Evolutionary conservation across 2,888 invertebrate genomes (phyloP).

Genomic region (Pelosia muscerda): DNA sequence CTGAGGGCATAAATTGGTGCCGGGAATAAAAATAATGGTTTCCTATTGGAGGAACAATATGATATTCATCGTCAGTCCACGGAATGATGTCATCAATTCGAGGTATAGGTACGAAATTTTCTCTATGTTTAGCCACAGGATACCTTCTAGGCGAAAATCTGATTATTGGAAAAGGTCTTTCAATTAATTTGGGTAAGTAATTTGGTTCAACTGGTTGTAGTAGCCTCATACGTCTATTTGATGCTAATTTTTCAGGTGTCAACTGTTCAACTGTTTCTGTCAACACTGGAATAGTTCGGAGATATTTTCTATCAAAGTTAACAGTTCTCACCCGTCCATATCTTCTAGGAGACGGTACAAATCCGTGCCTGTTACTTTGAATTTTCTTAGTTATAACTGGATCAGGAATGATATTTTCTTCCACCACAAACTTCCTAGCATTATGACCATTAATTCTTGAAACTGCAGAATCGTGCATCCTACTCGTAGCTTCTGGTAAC

Average conservation of each 20-base stretch:
- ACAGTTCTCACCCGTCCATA: neutral
- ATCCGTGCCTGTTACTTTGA: neutral
- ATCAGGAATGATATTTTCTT: slow-evolving; percentile 1
- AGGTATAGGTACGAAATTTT: slow-evolving; percentile 50
- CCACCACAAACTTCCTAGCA: neutral
- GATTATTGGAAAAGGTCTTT: slow-evolving; percentile 46
- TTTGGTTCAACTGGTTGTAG: slow-evolving; percentile 33
- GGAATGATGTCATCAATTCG: slow-evolving; percentile 46
- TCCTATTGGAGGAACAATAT: neutral
- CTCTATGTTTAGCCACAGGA: slow-evolving; percentile 48
- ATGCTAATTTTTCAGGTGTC: slow-evolving; percentile 3
- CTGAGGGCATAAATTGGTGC: neutral
- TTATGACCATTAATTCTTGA: slow-evolving; percentile 29
- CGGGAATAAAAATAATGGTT: neutral
- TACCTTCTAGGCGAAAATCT: slow-evolving; percentile 45
- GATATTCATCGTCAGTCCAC: slow-evolving; percentile 18
- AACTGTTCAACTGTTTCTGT: slow-evolving; percentile 1
- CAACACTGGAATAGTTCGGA: neutral
- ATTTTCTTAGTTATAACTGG: neutral
- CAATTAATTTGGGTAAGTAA: slow-evolving; percentile 59
- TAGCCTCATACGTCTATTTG: slow-evolving; percentile 24
- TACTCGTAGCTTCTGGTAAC: slow-evolving; percentile 32
- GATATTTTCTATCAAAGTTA: neutral
- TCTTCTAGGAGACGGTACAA: neutral
- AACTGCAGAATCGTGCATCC: slow-evolving; percentile 30